Percentiles rank a stretch among this genome's conserved stretches.
phyloP scores from a whole-genome alignment of 2,113 vertebrate genomes.

The Oncorhynchus mykiss region DNA sequence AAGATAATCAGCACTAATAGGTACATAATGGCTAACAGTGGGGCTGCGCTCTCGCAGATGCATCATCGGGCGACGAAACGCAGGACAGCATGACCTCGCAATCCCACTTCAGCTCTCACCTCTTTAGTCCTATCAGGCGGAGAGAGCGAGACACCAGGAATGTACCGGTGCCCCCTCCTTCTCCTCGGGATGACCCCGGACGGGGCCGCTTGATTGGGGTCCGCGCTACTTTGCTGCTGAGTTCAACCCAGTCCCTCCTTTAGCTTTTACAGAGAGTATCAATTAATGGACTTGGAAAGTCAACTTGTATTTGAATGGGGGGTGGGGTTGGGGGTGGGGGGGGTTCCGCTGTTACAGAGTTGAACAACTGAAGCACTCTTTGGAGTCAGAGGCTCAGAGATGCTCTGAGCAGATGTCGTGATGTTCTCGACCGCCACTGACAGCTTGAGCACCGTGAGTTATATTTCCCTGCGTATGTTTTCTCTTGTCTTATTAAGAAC shows the following conservation, averaged over 20 bases:
- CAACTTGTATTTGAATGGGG: too few relatives aligned
- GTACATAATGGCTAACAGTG: conserved; percentile 95
- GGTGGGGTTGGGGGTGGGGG: too few relatives aligned
- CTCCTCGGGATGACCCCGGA: conserved; percentile 45
- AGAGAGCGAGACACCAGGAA: conserved; percentile 61
- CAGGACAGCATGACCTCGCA: conserved; percentile 81
- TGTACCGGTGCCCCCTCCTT: conserved; percentile 38
- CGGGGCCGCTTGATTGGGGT: conserved; percentile 33
- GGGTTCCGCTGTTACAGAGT: too few relatives aligned
- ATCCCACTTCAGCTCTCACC: conserved; percentile 71
- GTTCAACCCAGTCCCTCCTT: background rate
- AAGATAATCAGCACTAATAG: conserved; percentile 98
- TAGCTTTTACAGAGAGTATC: too few relatives aligned
- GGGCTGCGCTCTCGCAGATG: conserved; percentile 86
- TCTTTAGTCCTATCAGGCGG: conserved; percentile 57
- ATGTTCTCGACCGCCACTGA: conserved; percentile 9
- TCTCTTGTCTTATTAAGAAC: conserved; percentile 65
- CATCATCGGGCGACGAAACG: conserved; percentile 83
- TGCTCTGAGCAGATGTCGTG: conserved; percentile 48
- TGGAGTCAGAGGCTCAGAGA: conserved; percentile 31
- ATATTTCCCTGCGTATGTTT: conserved; percentile 62
- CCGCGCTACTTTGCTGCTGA: background rate
- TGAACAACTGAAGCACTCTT: too few relatives aligned
- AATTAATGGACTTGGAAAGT: too few relatives aligned
- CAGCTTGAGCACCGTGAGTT: conserved; percentile 32